These are phyloP conservation scores for Ammospiza nelsoni DNA, from an alignment of 2,113 vertebrate genomes.

Conservation along the genomic window DNA sequence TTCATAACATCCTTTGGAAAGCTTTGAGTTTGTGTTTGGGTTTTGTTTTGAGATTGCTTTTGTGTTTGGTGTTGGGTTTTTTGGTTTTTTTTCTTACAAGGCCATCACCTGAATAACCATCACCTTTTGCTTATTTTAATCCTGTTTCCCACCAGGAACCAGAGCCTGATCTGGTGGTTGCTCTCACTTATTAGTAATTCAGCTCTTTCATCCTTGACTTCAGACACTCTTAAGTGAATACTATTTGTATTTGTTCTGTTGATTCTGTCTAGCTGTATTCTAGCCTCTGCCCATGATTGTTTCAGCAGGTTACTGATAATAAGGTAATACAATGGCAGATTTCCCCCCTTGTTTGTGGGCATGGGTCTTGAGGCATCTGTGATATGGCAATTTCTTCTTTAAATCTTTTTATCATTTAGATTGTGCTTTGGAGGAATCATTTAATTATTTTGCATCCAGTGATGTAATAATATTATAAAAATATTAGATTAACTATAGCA, in stretches of 20 bases:
- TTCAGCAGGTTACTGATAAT: neutral
- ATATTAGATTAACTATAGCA: neutral
- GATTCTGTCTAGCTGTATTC: neutral
- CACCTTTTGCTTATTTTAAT: neutral
- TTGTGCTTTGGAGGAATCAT: neutral
- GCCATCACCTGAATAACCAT: neutral
- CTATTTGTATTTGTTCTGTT: neutral
- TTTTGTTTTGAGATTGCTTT: neutral
- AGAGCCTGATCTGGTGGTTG: neutral
- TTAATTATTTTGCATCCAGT: neutral
- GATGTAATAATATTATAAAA: neutral
- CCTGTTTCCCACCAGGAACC: neutral
- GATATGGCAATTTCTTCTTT: neutral
- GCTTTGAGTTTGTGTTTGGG: neutral
- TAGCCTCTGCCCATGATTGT: neutral
- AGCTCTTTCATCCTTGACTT: neutral
- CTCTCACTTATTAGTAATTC: neutral
- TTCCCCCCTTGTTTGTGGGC: rapidly evolving
- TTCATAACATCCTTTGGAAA: neutral
- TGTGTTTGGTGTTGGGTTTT: neutral
- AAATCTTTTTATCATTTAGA: neutral
- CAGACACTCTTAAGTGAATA: neutral
- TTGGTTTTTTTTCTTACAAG: neutral
- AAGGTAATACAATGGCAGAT: neutral
- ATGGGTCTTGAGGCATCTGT: neutral